Evolutionary conservation across 2,113 vertebrate genomes (phyloP), one percentile per base, ranked within the genome.

Genomic region (Puffinus mauretanicus): DNA sequence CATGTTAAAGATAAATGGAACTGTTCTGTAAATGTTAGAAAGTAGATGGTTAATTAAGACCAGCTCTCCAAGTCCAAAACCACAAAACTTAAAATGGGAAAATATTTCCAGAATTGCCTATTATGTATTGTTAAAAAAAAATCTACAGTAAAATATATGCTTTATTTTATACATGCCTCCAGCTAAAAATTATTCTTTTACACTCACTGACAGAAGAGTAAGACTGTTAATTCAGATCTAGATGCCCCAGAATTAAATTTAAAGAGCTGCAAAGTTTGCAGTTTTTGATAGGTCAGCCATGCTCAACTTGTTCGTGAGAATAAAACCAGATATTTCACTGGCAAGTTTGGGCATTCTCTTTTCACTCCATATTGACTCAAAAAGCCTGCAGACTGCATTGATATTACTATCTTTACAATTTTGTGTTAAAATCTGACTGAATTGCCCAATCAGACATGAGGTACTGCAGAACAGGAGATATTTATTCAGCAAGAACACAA

Each of bases 71-170:
- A 93, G 95, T 98, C 96, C 95, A 96, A 98, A 98, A 98, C 98
- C 98, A 98, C 98, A 98, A 97, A 98, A 98, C 96, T 97, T 98
- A 98, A 98, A 98, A 98, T 98, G 97, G 97, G 97, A 98, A 98
- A 98, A 98, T 98, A 98, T 98, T 98, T 98, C 97, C 97, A 98
- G 98, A 98, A 98, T 98, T 98, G 97, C 97, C 97, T 96, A 98
- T 98, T 98, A 98, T 97, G 91, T 96, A 97, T 97, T 97, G 97
- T 98, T 98, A 93, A 95, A 93, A 98, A 44, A 42, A 98, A 98
- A 96, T 90, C 93, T 93, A 75, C 93, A 96, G 96, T 97, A 96
- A 98, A 98, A 98, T 98, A 97, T 94, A 96, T 96, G 87, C 97
- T 97, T 97, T 97, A 96, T 98, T 98, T 98, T 97, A 98, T 96